Percentiles rank a stretch among this genome's conserved stretches.
Evolutionary conservation across 2,113 vertebrate genomes (phyloP).

Genomic region (Gorilla gorilla): DNA sequence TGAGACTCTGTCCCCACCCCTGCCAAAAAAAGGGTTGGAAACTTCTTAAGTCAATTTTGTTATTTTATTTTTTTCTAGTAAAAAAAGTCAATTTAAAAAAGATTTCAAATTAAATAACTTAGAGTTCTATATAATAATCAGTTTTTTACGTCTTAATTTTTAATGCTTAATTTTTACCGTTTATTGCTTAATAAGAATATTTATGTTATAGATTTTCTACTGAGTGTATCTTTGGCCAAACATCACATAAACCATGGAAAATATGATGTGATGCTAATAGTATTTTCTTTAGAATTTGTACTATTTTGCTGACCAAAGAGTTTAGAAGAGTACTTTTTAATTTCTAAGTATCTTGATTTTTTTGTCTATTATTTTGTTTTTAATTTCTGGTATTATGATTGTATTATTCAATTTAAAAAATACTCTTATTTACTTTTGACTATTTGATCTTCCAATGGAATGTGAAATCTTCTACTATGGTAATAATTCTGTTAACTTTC

Average conservation of each 20-base stretch:
- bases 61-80: constrained; percentile 11
- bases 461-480: not conserved
- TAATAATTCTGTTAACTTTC: not conserved
- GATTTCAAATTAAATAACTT: not conserved
- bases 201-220: not conserved
- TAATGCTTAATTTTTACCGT: not conserved
- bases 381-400: not conserved
- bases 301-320: not conserved
- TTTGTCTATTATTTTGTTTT: not conserved
- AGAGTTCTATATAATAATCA: not conserved
- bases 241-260: not conserved
- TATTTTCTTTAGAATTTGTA: not conserved
- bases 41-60: not conserved
- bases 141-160: not conserved
- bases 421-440: not conserved
- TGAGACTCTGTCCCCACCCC: no score
- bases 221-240: not conserved
- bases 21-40: not conserved
- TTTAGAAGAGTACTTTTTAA: not conserved
- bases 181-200: not conserved
- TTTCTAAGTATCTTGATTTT: not conserved
- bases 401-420: not conserved
- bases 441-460: not conserved
- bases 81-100: not conserved
- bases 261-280: not conserved